Evolutionary conservation across 2,888 invertebrate species (phyloP).

Genomic region (Tachina lurida): DNA sequence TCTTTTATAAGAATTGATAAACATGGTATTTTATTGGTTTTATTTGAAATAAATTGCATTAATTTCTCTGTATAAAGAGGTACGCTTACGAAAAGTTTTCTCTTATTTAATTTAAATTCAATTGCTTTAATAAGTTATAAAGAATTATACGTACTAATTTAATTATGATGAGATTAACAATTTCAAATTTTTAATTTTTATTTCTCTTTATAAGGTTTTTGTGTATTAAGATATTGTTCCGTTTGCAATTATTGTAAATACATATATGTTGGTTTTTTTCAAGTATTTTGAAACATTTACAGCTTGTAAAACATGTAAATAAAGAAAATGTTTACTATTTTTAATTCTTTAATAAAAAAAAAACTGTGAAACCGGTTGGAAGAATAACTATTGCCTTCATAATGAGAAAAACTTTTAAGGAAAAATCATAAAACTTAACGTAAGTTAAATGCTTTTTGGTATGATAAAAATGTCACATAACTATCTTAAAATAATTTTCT

Average conservation of each 20-base stretch:
- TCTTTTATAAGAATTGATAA: constrained; percentile 65
- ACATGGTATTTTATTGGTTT: constrained; percentile 76
- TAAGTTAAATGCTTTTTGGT: constrained; percentile 58
- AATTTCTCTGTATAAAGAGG: constrained; percentile 42
- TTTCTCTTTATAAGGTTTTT: constrained; percentile 44
- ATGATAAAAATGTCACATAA: constrained; percentile 47
- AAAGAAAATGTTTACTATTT: constrained; percentile 6
- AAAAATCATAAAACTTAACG: constrained; percentile 46
- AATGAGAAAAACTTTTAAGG: constrained; percentile 1
- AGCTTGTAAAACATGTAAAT: constrained; percentile 35
- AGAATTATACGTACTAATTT: constrained; percentile 39
- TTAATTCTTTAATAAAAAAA: constrained; percentile 12
- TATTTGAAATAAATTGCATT: constrained; percentile 76
- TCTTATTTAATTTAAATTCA: constrained; percentile 50
- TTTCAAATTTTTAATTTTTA: constrained; percentile 51
- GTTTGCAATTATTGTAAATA: constrained; percentile 69
- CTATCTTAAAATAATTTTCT: background rate
- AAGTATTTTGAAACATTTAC: constrained; percentile 19
- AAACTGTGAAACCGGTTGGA: constrained; percentile 64
- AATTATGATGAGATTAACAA: constrained; percentile 52
- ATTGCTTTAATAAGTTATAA: constrained; percentile 40
- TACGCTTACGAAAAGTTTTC: constrained; percentile 30
- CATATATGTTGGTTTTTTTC: constrained; percentile 57
- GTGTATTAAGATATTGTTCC: constrained; percentile 69
- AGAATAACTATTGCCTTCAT: constrained; percentile 59